Conservation (phyloP, 2,888 invertebrate species). For the Cheilosia pagana region DNA sequence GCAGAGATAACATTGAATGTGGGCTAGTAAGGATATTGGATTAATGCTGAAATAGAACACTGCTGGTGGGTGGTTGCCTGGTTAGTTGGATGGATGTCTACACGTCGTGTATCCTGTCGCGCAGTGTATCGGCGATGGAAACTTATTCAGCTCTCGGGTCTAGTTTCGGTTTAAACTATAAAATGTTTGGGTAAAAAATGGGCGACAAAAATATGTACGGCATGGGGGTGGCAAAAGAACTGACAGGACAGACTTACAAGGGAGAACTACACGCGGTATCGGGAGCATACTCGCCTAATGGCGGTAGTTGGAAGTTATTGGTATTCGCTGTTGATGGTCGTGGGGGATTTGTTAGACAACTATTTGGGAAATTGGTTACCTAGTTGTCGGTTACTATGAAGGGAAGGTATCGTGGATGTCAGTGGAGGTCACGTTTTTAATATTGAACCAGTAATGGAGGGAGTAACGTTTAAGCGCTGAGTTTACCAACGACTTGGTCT, state of each 20-base stretch:
- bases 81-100: conserved; percentile 11
- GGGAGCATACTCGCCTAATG: conserved; percentile 14
- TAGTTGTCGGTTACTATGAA: background rate
- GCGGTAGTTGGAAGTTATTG: conserved; percentile 40
- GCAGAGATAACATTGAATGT: conserved; percentile 55
- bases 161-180: conserved; percentile 34
- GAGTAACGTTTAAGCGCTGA: too few relatives aligned
- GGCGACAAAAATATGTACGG: conserved; percentile 23
- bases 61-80: background rate
- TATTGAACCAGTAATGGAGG: background rate
- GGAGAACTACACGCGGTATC: background rate
- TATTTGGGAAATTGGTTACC: conserved; percentile 4
- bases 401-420: background rate
- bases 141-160: conserved; percentile 55
- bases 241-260: conserved; percentile 42
- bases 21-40: conserved; percentile 60
- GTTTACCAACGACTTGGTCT: too few relatives aligned
- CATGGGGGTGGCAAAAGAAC: conserved; percentile 36
- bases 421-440: conserved; percentile 50
- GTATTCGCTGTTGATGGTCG: conserved; percentile 35
- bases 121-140: conserved; percentile 43
- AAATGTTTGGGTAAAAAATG: conserved; percentile 6
- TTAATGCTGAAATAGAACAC: conserved; percentile 47
- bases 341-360: conserved; percentile 15
- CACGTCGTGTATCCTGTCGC: conserved; percentile 53